Conservation (phyloP, 53 echinoderm and acorn worm species). For the Crossaster papposus region DNA sequence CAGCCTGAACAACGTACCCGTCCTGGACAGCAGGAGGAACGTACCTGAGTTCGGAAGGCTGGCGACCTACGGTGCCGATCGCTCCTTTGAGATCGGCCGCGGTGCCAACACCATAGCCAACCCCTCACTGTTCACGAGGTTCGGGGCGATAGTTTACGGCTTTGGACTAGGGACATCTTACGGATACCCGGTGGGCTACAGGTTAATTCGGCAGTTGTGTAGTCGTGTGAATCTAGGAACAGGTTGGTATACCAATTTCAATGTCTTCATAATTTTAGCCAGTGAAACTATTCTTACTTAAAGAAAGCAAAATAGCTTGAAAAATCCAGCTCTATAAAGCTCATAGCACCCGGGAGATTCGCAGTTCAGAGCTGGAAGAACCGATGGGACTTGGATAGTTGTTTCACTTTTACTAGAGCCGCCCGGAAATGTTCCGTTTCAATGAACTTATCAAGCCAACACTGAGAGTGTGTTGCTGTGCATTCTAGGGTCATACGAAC, state of each 20-base stretch:
- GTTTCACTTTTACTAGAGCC: no score
- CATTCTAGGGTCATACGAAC: no score
- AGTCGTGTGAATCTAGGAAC: constrained; percentile 67
- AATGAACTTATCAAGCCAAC: no score
- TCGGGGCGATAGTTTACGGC: constrained; percentile 79
- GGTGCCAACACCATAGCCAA: constrained; percentile 72
- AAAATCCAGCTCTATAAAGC: no score
- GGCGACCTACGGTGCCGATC: constrained; percentile 78
- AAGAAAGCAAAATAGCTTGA: no score
- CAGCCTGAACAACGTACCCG: constrained; percentile 65
- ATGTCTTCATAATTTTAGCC: no score
- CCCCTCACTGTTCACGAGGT: constrained; percentile 63
- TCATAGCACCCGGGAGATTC: no score
- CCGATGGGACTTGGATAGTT: no score
- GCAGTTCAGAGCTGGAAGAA: no score
- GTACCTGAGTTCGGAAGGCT: constrained; percentile 72
- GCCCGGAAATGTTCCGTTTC: no score
- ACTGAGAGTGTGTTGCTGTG: no score
- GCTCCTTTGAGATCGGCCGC: constrained; percentile 63
- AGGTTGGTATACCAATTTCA: constrained; percentile 62
- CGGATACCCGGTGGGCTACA: constrained; percentile 78
- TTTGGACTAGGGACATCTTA: constrained; percentile 82
- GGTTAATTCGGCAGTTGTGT: constrained; percentile 76
- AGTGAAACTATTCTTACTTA: no score
- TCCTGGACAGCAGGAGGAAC: constrained; percentile 57